Evolutionary conservation across 2,113 vertebrate species (phyloP).

Genomic region (Rhinopithecus roxellana): DNA sequence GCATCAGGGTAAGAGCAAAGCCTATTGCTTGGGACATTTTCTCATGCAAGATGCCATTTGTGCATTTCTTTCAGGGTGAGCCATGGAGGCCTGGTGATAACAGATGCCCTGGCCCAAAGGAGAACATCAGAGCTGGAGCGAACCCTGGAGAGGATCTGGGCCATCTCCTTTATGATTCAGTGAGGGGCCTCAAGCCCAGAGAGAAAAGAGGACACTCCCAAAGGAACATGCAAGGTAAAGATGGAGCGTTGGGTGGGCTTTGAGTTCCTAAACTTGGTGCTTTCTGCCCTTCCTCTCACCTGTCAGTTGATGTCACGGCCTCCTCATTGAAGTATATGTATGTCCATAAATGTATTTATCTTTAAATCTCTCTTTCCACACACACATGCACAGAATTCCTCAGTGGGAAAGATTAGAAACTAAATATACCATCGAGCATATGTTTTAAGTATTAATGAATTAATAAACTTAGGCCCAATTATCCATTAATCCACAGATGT

Average conservation of each 20-base stretch:
- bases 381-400: background rate
- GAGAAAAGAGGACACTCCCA: background rate
- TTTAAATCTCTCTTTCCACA: background rate
- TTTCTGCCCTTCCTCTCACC: background rate
- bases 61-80: background rate
- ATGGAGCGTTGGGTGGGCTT: rapidly evolving
- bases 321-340: background rate
- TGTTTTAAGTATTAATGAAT: background rate
- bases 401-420: background rate
- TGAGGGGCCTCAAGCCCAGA: background rate
- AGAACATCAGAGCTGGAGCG: background rate
- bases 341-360: rapidly evolving
- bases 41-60: background rate
- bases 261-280: too few relatives aligned
- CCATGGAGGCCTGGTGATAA: background rate
- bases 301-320: too few relatives aligned
- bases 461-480: background rate
- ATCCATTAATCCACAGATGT: background rate
- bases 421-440: background rate
- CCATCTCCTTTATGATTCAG: background rate
- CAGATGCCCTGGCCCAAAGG: background rate
- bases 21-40: rapidly evolving
- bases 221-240: rapidly evolving
- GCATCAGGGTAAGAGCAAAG: background rate
- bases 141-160: background rate